Evolutionary conservation across 2,797 vertebrate species (phyloP).

Genomic region (Notolabrus celidotus): DNA sequence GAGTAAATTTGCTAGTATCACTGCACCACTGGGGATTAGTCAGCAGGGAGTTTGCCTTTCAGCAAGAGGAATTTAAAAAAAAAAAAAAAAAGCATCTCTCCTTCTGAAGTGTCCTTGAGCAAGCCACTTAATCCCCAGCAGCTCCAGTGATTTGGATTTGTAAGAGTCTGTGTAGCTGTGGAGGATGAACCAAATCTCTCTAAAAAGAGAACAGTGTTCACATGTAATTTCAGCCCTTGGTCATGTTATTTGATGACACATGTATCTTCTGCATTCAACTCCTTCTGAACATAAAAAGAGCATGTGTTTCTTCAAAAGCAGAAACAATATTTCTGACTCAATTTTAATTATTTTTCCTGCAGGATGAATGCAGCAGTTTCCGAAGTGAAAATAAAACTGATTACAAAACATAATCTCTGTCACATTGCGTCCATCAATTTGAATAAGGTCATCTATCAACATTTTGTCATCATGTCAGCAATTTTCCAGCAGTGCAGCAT

Average conservation of each 20-base stretch:
- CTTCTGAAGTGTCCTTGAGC: slow-evolving; percentile 62
- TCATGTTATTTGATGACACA: slow-evolving; percentile 35
- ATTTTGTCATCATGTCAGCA: slow-evolving; percentile 58
- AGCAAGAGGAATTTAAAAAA: slow-evolving; percentile 24
- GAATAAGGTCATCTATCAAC: slow-evolving; percentile 53
- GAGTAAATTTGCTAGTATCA: slow-evolving; percentile 7
- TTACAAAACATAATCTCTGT: slow-evolving; percentile 48
- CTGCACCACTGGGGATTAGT: not conserved
- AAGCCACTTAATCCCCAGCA: slow-evolving; percentile 50
- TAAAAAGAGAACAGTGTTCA: slow-evolving; percentile 24
- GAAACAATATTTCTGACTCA: slow-evolving; percentile 1
- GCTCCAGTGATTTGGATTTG: slow-evolving; percentile 58
- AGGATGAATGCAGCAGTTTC: slow-evolving; percentile 25
- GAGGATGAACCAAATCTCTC: slow-evolving; percentile 34
- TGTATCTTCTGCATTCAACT: slow-evolving; percentile 19
- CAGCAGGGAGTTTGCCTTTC: slow-evolving; percentile 19
- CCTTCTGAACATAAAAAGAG: slow-evolving; percentile 12
- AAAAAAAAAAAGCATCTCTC: slow-evolving; percentile 21
- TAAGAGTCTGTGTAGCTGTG: slow-evolving; percentile 10
- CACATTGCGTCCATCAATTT: slow-evolving; percentile 34
- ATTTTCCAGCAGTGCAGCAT: slow-evolving; percentile 51
- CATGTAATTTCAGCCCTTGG: slow-evolving; percentile 41
- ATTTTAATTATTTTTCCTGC: slow-evolving; percentile 1
- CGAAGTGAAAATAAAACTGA: slow-evolving; percentile 24
- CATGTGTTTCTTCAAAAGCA: not conserved